phyloP scores from a whole-genome alignment of 1,140 invertebrate species.

The Aphelinus certus region DNA sequence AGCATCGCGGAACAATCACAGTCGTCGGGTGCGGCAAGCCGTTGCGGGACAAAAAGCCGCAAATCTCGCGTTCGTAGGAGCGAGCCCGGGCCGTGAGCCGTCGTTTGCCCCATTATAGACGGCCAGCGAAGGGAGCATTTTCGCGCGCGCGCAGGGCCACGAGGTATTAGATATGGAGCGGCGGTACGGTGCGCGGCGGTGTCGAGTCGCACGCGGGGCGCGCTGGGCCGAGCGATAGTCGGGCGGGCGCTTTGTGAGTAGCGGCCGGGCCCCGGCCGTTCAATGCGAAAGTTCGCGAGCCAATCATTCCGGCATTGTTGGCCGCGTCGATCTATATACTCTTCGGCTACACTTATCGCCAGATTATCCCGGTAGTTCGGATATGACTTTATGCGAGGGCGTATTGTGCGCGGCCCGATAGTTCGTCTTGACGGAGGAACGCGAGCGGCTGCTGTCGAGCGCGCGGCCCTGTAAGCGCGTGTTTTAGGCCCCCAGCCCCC shows the following conservation, averaged over 20 bases:
- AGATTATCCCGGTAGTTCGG: constrained; percentile 30
- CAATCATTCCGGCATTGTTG: constrained; percentile 56
- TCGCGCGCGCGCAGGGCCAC: no score
- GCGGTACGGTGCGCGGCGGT: background rate
- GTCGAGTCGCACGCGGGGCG: constrained; percentile 9
- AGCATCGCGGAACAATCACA: no score
- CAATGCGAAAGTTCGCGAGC: constrained; percentile 35
- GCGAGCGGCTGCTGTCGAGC: background rate
- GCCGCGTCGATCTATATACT: constrained; percentile 16
- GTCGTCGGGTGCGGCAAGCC: no score
- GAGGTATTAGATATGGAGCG: no score
- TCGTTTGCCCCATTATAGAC: no score
- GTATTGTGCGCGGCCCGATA: no score
- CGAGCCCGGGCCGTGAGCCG: no score
- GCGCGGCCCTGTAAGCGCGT: background rate
- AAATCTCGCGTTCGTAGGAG: no score
- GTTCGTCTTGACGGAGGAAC: no score
- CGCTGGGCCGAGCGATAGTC: constrained; percentile 48
- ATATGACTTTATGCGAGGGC: constrained; percentile 16
- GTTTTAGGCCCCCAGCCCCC: background rate
- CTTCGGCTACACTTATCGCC: constrained; percentile 23
- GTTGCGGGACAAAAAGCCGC: no score
- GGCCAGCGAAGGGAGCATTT: no score
- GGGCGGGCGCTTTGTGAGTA: constrained; percentile 45
- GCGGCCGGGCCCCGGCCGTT: constrained; percentile 6